Conservation (phyloP, 2,113 vertebrate species). For the Trogon surrucura region DNA sequence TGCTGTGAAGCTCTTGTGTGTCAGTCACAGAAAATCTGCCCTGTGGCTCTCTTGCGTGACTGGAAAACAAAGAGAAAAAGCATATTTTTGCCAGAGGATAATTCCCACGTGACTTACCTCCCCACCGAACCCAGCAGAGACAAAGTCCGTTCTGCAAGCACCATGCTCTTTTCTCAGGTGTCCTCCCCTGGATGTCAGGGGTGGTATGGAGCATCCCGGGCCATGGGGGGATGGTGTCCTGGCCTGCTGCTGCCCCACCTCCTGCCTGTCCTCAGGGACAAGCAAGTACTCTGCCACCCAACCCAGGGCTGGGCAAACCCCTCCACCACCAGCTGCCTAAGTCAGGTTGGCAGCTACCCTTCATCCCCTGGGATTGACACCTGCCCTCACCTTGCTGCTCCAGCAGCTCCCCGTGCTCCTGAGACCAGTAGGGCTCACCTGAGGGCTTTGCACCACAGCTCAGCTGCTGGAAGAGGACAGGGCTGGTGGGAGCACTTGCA, state of each 20-base stretch:
- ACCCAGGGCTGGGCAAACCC: background rate
- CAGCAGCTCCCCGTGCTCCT: background rate
- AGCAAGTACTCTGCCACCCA: background rate
- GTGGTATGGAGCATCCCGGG: accelerated
- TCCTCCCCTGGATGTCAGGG: background rate
- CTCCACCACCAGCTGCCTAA: background rate
- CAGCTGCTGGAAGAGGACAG: background rate
- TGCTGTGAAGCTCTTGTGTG: background rate
- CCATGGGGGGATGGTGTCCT: background rate
- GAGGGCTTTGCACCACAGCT: background rate
- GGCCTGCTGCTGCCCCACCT: background rate
- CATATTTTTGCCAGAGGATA: background rate
- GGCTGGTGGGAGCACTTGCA: background rate
- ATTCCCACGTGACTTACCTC: background rate
- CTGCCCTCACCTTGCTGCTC: too few species aligned
- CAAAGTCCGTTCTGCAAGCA: background rate
- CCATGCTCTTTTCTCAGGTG: background rate
- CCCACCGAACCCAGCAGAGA: background rate
- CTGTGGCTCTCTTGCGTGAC: background rate
- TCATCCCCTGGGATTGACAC: too few species aligned
- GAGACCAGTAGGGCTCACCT: background rate
- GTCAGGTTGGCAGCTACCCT: too few species aligned
- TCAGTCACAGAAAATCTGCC: background rate
- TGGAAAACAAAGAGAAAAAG: conserved; percentile 10
- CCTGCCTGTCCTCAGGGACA: accelerated